Evolutionary conservation across 2,113 vertebrate species (phyloP).

Genomic region (Phalacrocorax brasilianus): DNA sequence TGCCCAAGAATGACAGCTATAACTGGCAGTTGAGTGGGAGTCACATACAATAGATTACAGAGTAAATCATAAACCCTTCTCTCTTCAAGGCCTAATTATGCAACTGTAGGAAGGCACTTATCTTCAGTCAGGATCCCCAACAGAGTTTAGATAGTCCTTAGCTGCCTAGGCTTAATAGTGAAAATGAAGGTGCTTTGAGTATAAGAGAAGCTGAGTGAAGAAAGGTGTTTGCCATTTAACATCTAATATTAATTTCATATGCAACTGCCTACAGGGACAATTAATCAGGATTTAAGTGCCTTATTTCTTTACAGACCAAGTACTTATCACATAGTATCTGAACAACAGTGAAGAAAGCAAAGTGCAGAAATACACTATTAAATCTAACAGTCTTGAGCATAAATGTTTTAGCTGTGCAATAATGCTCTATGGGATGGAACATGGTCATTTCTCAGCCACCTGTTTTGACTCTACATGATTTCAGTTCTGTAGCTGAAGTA

Average conservation of each 20-base stretch:
- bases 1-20: neutral
- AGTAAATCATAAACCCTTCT: neutral
- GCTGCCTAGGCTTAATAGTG: neutral
- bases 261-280: neutral
- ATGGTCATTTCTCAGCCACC: neutral
- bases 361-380: neutral
- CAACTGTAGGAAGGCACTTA: neutral
- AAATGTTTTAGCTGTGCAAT: neutral
- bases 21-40: neutral
- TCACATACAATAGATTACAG: neutral
- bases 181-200: neutral
- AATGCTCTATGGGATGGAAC: neutral
- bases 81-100: neutral
- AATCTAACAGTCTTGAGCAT: neutral
- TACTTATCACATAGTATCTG: neutral
- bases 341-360: neutral
- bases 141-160: neutral
- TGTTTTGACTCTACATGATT: neutral
- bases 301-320: neutral
- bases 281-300: slow-evolving; percentile 4
- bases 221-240: neutral
- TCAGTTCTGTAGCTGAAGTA: neutral
- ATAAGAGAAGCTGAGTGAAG: neutral
- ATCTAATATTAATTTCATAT: neutral
- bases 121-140: neutral